Conservation (phyloP, 2,797 vertebrate species). For the Sebastiscus tertius region DNA sequence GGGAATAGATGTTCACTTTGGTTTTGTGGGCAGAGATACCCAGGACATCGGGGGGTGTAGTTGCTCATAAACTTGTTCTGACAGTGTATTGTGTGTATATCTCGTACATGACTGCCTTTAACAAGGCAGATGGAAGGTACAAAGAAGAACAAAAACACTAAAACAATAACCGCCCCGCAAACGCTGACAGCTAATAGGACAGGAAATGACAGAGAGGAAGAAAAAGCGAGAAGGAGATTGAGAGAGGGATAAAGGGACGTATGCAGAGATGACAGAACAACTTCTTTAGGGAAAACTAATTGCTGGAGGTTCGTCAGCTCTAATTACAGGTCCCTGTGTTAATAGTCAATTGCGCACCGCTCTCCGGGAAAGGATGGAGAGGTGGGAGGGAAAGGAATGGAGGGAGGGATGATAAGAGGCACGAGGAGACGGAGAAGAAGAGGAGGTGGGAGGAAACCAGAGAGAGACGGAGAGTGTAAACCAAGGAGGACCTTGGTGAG, state of each 20-base stretch:
- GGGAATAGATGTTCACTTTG: conserved; percentile 53
- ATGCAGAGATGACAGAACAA: conserved; percentile 73
- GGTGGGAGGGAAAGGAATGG: conserved; percentile 47
- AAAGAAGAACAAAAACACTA: conserved; percentile 52
- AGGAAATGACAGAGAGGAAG: conserved; percentile 65
- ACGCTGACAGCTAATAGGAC: conserved; percentile 58
- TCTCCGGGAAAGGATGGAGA: conserved; percentile 65
- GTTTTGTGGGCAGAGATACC: conserved; percentile 56
- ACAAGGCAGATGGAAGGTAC: conserved; percentile 54
- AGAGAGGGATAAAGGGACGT: conserved; percentile 62
- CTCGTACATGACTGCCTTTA: conserved; percentile 48
- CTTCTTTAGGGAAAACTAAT: conserved; percentile 79
- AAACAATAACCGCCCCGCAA: conserved; percentile 57
- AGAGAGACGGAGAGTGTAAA: conserved; percentile 30
- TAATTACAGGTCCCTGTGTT: conserved; percentile 83
- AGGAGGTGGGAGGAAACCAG: conserved; percentile 22
- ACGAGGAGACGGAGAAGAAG: conserved; percentile 16
- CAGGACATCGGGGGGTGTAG: conserved; percentile 51
- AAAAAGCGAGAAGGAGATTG: conserved; percentile 32
- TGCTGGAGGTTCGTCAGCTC: conserved; percentile 79
- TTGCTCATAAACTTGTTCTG: conserved; percentile 48
- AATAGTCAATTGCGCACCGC: conserved; percentile 77
- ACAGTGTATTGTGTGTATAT: conserved; percentile 61
- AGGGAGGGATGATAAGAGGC: conserved; percentile 53
- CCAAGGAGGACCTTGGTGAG: conserved; percentile 47